These are phyloP conservation scores for Anaspis maculata DNA, from an alignment of 2,888 invertebrate species.

Conservation along the genomic window DNA sequence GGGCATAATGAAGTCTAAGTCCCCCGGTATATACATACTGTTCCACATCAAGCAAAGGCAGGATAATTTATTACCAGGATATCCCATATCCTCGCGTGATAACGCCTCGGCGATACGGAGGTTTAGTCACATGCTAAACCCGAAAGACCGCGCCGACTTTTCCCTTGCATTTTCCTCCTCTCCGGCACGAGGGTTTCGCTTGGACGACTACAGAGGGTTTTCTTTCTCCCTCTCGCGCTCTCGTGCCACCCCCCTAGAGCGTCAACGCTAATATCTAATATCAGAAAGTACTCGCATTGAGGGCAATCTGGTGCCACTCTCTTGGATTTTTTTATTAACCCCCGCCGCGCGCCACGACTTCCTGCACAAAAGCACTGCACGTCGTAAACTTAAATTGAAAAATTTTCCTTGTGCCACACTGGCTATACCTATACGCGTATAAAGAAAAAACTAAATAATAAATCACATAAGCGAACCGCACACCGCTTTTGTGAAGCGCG, in stretches of 20 bases:
- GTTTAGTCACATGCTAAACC: constrained; percentile 28
- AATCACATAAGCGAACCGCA: no score
- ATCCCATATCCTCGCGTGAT: constrained; percentile 39
- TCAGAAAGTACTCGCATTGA: constrained; percentile 25
- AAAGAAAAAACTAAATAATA: no score
- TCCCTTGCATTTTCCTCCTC: constrained; percentile 6
- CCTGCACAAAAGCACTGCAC: no score
- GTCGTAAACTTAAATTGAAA: constrained; percentile 15
- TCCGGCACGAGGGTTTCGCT: constrained; percentile 8
- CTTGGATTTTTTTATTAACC: constrained; percentile 19
- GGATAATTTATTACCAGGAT: constrained; percentile 39
- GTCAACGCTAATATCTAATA: constrained; percentile 25
- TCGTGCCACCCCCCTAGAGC: constrained; percentile 10
- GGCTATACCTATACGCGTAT: no score
- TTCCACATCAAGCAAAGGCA: constrained; percentile 19
- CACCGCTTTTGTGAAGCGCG: no score
- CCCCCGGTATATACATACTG: constrained; percentile 13
- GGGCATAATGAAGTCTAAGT: constrained; percentile 31
- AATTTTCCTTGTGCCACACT: no score
- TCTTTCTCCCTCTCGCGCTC: no score
- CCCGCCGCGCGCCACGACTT: constrained; percentile 8
- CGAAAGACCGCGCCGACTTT: constrained; percentile 18
- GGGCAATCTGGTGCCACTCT: constrained; percentile 22
- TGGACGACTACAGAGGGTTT: neutral
- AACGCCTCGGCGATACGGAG: constrained; percentile 29